Evolutionary conservation across 2,113 vertebrate genomes (phyloP).

Genomic region (Nothocercus julius): DNA sequence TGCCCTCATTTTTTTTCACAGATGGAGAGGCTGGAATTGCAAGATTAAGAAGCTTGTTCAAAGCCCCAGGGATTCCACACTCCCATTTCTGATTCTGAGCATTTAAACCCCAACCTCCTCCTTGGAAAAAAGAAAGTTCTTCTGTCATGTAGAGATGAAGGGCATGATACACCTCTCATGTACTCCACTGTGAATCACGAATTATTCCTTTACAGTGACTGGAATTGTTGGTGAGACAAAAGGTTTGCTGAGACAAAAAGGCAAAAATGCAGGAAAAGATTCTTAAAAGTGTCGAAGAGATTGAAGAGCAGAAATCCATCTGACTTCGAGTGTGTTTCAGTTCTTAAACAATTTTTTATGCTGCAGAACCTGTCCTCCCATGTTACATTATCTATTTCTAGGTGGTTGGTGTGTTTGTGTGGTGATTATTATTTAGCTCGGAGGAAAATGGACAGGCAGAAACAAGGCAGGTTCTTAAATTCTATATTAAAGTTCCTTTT

Average conservation of each 20-base stretch:
- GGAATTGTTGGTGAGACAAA: background rate
- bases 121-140: slow-evolving; percentile 11
- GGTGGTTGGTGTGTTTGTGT: background rate
- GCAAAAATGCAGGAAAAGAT: background rate
- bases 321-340: background rate
- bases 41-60: slow-evolving; percentile 51
- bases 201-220: slow-evolving; percentile 9
- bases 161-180: slow-evolving; percentile 24
- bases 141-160: slow-evolving; percentile 45
- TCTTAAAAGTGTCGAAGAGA: background rate
- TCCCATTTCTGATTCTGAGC: background rate
- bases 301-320: background rate
- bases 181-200: slow-evolving; percentile 14
- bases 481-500: background rate
- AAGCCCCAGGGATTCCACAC: slow-evolving; percentile 22
- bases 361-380: background rate
- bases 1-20: background rate
- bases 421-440: background rate
- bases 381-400: background rate
- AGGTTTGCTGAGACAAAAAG: slow-evolving; percentile 19
- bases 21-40: slow-evolving; percentile 5
- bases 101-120: slow-evolving; percentile 34
- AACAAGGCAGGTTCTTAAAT: background rate
- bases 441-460: background rate
- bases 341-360: background rate